These are phyloP conservation scores for Melanotus villosus DNA, from an alignment of 2,888 invertebrate species.

Conservation along the genomic window DNA sequence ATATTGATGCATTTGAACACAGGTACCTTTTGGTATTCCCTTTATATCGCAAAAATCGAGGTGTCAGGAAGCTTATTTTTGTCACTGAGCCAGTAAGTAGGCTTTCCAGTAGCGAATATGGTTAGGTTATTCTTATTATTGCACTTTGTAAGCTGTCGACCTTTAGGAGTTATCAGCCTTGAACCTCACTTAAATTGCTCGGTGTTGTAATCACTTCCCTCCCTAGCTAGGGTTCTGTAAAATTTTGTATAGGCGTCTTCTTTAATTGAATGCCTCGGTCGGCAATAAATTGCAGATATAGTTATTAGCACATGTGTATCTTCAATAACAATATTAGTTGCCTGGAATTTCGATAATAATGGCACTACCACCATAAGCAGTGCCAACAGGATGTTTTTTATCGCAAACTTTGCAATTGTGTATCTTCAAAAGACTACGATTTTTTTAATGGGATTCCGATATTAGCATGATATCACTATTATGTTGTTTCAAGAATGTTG, in stretches of 20 bases:
- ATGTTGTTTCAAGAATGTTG: not conserved
- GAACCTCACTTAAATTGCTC: slow-evolving; percentile 30
- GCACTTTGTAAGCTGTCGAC: not conserved
- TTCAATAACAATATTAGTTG: too few relatives aligned
- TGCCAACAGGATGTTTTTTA: not conserved
- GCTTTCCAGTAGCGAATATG: not conserved
- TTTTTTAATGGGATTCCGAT: not conserved
- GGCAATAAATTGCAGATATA: not conserved
- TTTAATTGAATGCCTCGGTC: not conserved
- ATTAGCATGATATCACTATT: not conserved
- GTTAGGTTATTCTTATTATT: slow-evolving; percentile 8
- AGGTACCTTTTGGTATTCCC: slow-evolving; percentile 22
- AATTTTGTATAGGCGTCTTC: too few relatives aligned
- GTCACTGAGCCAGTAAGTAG: slow-evolving; percentile 3
- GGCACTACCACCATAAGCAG: too few relatives aligned
- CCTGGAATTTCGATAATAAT: too few relatives aligned
- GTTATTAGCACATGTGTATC: too few relatives aligned
- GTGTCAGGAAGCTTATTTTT: slow-evolving; percentile 2
- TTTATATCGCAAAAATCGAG: slow-evolving; percentile 42
- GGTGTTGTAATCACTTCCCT: slow-evolving; percentile 33
- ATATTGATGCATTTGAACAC: not conserved
- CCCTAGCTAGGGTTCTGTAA: too few relatives aligned
- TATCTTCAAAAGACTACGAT: not conserved
- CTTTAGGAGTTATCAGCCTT: slow-evolving; percentile 21
- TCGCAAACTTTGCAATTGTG: not conserved